phyloP scores from a whole-genome alignment of 2,797 vertebrate species.

The Rhinella marina region DNA sequence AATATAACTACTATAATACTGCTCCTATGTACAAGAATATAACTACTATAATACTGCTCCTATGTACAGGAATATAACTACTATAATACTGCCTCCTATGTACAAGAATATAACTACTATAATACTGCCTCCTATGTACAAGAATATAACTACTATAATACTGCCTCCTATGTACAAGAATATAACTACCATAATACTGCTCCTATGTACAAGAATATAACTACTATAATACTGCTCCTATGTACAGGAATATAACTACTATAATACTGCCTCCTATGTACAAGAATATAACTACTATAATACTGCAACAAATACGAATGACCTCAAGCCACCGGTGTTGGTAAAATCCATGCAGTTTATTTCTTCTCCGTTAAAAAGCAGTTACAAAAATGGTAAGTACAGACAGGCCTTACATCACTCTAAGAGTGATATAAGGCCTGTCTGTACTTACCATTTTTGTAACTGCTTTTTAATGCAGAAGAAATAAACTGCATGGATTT shows the following conservation, averaged over 20 bases:
- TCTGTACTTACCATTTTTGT: no score
- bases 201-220: slow-evolving; percentile 1
- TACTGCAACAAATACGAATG: no score
- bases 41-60: slow-evolving; percentile 11
- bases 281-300: background rate
- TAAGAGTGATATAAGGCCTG: no score
- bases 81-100: slow-evolving; percentile 7
- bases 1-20: slow-evolving; percentile 14
- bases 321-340: no score
- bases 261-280: slow-evolving; percentile 10
- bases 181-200: slow-evolving; percentile 4
- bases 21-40: background rate
- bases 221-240: slow-evolving; percentile 12
- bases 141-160: slow-evolving; percentile 15
- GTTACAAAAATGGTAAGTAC: no score
- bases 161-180: background rate
- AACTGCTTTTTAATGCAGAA: no score
- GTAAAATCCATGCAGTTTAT: no score
- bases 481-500: no score
- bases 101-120: slow-evolving; percentile 4
- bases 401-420: no score
- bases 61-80: slow-evolving; percentile 4
- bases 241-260: slow-evolving; percentile 18
- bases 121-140: background rate
- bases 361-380: no score